A percentile compares a stretch with the other conserved stretches of the same genome.
Evolutionary conservation across 2,797 vertebrate species (phyloP).

Genomic region (Sciurus vulgaris): DNA sequence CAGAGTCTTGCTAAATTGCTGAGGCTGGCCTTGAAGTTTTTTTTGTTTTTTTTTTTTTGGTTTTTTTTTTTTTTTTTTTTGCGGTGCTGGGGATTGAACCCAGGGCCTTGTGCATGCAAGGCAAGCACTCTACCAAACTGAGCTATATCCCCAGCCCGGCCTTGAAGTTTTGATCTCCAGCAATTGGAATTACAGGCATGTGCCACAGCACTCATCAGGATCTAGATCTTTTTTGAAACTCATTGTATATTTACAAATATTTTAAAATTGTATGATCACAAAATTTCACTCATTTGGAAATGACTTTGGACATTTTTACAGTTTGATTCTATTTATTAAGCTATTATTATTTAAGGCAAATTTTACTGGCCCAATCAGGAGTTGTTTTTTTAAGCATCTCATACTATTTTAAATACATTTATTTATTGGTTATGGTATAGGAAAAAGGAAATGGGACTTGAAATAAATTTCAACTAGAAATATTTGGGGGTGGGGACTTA

Average conservation of each 20-base stretch:
- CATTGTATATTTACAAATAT: neutral
- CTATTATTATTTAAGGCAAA: neutral
- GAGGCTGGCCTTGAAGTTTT: no score
- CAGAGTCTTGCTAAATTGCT: no score
- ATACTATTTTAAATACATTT: neutral
- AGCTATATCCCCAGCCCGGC: no score
- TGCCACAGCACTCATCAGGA: neutral
- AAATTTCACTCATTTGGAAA: constrained; percentile 15
- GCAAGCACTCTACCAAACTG: no score
- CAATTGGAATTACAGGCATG: no score
- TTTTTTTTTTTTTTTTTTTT: no score
- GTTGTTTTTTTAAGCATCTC: neutral
- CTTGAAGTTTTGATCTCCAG: no score
- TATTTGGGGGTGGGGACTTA: neutral
- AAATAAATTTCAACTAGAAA: neutral
- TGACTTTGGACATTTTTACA: neutral
- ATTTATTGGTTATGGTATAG: neutral
- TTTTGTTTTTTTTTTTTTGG: no score
- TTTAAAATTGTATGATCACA: constrained; percentile 15
- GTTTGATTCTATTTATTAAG: constrained; percentile 19
- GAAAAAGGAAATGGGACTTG: neutral
- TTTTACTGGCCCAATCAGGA: neutral
- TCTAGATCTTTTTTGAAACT: neutral
- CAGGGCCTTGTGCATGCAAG: no score
- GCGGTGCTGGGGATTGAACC: no score